Evolutionary conservation across 2,797 vertebrate species (phyloP), one percentile per base, ranked within the genome.

Genomic region (Anguilla marmorata): DNA sequence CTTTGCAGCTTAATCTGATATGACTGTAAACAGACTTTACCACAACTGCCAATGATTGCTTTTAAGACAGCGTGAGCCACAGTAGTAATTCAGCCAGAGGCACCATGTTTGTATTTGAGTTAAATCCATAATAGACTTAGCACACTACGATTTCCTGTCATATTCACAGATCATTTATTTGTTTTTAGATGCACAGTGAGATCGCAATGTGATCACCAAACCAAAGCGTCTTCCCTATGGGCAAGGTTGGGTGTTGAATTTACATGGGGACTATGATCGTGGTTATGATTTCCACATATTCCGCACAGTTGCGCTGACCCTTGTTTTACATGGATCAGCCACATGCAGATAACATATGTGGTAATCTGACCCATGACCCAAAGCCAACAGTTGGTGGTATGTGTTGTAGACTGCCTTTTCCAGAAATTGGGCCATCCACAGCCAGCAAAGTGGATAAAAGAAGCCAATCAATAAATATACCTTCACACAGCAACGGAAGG

Each of bases 11-110:
- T 80, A 41, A 45, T 74, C 69, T 74, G 69, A 74, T 74, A 74
- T 33, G 69, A 80, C 76, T 41, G 41, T 41, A 48, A 76, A 24
- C 76, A 80, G 41, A 80, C 76, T 80, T 80, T 48, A 21, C 76
- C 41, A 21, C 37, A 24, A 24, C 79, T n/a, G 24, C 50, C 79
- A n/a, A 24, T 50, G 79, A 50, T 82, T 24, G 9, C 45, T 82
- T 45, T 48, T 50, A 50, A 50, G 21, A n/a, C 41, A 48, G 45
- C 45, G 24, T 50, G 21, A 45, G 11, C 79, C 41, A 24, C 79
- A 24, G 41, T 9, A 45, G 79, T 45, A n/a, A 14, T 50, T 82
- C 45, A 24, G 9, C 45, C 45, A 11, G 5, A 24, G 2, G 45
- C 21, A 11, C 21, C 76, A 48, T 45, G 37, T 79, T 45, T 16